Evolutionary conservation across 1,140 invertebrate species (phyloP), one percentile per base, ranked within the genome.

Genomic region (fruit fly (Drosophila melanogaster)): DNA sequence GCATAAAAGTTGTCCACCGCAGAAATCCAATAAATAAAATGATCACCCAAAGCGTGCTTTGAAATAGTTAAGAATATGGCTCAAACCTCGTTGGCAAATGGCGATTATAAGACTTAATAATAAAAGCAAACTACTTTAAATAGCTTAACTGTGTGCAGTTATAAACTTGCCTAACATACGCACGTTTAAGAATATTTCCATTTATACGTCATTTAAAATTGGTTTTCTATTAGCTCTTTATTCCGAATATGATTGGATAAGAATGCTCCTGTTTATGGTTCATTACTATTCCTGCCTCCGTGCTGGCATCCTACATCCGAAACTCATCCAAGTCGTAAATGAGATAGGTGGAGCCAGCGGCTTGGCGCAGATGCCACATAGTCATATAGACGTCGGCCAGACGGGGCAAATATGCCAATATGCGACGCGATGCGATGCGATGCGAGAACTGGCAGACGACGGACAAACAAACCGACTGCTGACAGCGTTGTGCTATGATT

Each of bases 371-470:
- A 77, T 77, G 62, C 64, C 73, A 53, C 41, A 40, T 43, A 50
- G 47, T 50, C 73, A 77, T 77, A 77, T 77, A 77, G 73, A 77
- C 73, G 73, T 55, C 62, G 73, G 47, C 49, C 73, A 77, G 73
- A 76, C 72, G 73, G 22, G 26, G 26, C 72, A 77, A 77, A 77
- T 77, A 76, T 77, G 69, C 76, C 62, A 72, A 79, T 65, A 57
- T 79, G 46, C 55, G 62, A 60, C 33, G 49, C n/a, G 30, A 30
- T 30, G 30, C 30, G 26, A 30, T 30, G 26, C 26, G 30, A 30
- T 30, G 26, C 19, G 66, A 54, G 26, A 22, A 38, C 69, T 54
- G 49, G 58, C 38, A 64, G 54, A 62, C 66, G 30, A 30, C 14
- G 60, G 37, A 33, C 38, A 60, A 24, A 38, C 35, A 35, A 49